phyloP scores from a whole-genome alignment of 2,113 vertebrate genomes.

The Sander vitreus region DNA sequence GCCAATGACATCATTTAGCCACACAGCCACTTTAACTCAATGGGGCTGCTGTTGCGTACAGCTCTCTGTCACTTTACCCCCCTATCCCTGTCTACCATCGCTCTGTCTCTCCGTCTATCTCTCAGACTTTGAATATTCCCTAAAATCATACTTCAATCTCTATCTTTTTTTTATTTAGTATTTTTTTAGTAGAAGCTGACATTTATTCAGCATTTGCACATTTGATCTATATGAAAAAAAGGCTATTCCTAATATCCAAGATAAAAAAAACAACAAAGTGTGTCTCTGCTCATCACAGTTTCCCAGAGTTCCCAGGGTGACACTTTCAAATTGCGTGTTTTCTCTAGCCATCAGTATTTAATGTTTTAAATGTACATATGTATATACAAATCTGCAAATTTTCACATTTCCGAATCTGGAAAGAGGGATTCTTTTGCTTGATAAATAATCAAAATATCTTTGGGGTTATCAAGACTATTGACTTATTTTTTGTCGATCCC shows the following conservation, averaged over 20 bases:
- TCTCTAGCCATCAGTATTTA: too few relatives aligned
- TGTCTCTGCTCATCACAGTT: neutral
- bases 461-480: neutral
- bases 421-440: neutral
- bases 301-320: neutral
- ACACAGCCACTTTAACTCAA: slow-evolving; percentile 89
- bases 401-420: slow-evolving; percentile 16
- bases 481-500: slow-evolving; percentile 17
- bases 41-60: slow-evolving; percentile 86
- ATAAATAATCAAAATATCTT: slow-evolving; percentile 4
- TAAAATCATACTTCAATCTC: neutral
- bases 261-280: neutral
- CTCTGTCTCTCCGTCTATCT: slow-evolving; percentile 17
- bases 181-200: neutral
- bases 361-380: too few relatives aligned
- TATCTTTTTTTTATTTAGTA: too few relatives aligned
- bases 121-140: neutral
- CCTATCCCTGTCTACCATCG: slow-evolving; percentile 14
- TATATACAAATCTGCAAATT: slow-evolving; percentile 1
- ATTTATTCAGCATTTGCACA: neutral
- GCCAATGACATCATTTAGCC: slow-evolving; percentile 97
- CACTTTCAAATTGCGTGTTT: too few relatives aligned
- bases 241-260: neutral
- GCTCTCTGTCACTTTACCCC: slow-evolving; percentile 72
- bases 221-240: neutral